A percentile compares a stretch with the other conserved stretches of the same genome.
phyloP scores from a whole-genome alignment of 2,113 vertebrate species.

The Pelobates fuscus region DNA sequence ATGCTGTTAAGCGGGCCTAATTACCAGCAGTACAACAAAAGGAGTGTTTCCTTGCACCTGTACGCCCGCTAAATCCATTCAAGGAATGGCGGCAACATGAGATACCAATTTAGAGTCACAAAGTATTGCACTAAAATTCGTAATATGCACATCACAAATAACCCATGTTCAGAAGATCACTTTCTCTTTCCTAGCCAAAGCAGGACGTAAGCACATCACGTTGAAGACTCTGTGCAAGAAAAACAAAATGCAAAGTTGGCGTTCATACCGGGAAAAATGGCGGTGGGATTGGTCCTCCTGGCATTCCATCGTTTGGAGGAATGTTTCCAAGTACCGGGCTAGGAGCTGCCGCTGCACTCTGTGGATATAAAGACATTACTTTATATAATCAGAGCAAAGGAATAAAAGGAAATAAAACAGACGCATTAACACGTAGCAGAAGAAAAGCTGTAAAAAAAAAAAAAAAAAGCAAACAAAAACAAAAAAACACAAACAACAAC shows the following conservation, averaged over 20 bases:
- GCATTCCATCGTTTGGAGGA: slow-evolving; percentile 84
- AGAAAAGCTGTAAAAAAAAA: no score
- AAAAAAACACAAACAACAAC: background rate
- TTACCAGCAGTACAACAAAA: slow-evolving; percentile 88
- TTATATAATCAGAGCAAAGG: background rate
- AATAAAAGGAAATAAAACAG: background rate
- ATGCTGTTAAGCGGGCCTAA: slow-evolving; percentile 86
- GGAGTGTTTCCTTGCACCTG: slow-evolving; percentile 82
- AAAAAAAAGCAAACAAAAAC: background rate
- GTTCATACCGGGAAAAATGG: slow-evolving; percentile 85
- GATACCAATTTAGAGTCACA: background rate
- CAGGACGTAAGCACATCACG: no score
- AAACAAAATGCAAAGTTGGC: no score
- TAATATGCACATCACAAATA: no score
- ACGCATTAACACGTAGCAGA: no score
- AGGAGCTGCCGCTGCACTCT: slow-evolving; percentile 87
- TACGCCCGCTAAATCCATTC: slow-evolving; percentile 74
- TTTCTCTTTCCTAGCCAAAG: no score
- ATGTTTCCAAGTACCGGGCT: slow-evolving; percentile 90
- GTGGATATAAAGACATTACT: slow-evolving; percentile 53
- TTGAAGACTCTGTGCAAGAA: no score
- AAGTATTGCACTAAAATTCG: no score
- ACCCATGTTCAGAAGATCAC: no score
- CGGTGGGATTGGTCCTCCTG: slow-evolving; percentile 82
- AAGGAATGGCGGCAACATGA: slow-evolving; percentile 32